phyloP scores from a whole-genome alignment of 2,113 vertebrate genomes.

The Sorex fumeus region DNA sequence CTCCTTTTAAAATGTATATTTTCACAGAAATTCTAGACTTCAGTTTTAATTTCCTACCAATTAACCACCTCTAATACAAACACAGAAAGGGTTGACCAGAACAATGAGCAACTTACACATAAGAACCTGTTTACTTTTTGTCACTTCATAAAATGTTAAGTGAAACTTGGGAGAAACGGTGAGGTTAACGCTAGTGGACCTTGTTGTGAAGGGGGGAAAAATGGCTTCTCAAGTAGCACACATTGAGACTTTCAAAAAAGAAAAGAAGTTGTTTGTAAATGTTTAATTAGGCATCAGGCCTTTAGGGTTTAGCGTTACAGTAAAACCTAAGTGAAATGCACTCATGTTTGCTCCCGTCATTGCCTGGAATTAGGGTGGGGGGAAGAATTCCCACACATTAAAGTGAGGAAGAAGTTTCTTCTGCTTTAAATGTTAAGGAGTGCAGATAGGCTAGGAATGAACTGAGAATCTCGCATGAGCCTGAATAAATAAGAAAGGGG shows the following conservation, averaged over 20 bases:
- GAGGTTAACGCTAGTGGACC: not conserved
- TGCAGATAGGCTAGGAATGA: slow-evolving; percentile 36
- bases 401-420: slow-evolving; percentile 26
- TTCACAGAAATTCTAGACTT: not conserved
- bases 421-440: slow-evolving; percentile 59
- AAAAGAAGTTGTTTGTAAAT: slow-evolving; percentile 25
- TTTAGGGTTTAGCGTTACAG: not conserved
- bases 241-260: slow-evolving; percentile 18
- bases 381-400: slow-evolving; percentile 33
- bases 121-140: slow-evolving; percentile 27
- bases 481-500: slow-evolving; percentile 49
- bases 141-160: slow-evolving; percentile 55
- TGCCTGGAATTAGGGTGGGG: slow-evolving; percentile 52
- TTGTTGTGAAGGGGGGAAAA: not conserved
- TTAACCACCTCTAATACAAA: slow-evolving; percentile 53
- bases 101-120: not conserved
- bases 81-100: not conserved
- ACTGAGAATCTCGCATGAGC: slow-evolving; percentile 39
- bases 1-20: not conserved
- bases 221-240: slow-evolving; percentile 41
- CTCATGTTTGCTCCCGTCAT: slow-evolving; percentile 47
- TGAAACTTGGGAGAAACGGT: not conserved
- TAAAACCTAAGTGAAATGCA: slow-evolving; percentile 46
- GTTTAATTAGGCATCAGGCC: slow-evolving; percentile 49
- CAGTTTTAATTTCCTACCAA: slow-evolving; percentile 21